Evolutionary conservation across 2,888 invertebrate species (phyloP), one percentile per base, ranked within the genome.

Genomic region (Phania funesta): DNA sequence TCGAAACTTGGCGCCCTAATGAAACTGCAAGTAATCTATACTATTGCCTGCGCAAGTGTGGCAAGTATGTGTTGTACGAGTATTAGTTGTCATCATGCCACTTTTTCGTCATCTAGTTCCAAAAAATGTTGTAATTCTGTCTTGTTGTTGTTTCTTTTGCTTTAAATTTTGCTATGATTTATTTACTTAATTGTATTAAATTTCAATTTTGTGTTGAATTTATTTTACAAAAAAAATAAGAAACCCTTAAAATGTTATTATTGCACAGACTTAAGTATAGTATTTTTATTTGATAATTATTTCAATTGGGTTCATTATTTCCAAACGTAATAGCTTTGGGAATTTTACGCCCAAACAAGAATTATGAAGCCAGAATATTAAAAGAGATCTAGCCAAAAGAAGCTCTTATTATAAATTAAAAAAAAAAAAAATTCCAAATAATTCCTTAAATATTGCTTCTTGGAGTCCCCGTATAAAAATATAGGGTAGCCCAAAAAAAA

Each of bases 1-100:
- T 82, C 78, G 82, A 82, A 82, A 46, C 44, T 73, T 82, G 78
- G 78, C 70, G 82, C 82, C 82, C 82, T 64, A 75, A 74, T 29
- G 71, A 29, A 82, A 60, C 65, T 65, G n/a, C 3, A 64, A 46
- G 82, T 78, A 82, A 82, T 67, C 56, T 60, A 78, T 70, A 78
- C 74, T 35, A 48, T 58, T 71, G 64, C 32, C 11, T 54, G 22
- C n/a, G 18, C 20, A 44, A 48, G 50, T 74, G 74, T 78, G 70
- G 56, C 74, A 82, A 70, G 60, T 52, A 54, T 67, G 29, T 71
- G 50, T 58, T 60, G 50, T 65, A 71, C 76, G 54, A 76, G 46
- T 67, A 71, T 80, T 62, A 76, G 46, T 67, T 76, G 76, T 71
- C 71, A 76, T 67, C 71, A 76, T 41, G 71, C 22, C 26, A 18